Base-by-base conservation (phyloP, 1,140 invertebrate species). In the Parapsyche elsis region DNA sequence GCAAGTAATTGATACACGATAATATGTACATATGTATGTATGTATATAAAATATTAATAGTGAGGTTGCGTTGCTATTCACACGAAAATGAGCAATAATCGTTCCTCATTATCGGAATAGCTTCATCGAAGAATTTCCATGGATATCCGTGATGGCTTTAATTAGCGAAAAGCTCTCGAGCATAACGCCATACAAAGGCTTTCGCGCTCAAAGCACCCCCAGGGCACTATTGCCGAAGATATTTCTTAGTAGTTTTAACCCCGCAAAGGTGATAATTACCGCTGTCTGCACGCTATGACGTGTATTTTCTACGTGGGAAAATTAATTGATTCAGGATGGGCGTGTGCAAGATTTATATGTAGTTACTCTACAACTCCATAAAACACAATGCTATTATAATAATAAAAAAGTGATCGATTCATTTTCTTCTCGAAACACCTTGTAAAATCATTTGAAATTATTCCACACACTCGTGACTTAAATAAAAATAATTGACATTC, bases 101-200 rank as follows among this genome's bases (percentile, higher is more conserved):
- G 70, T 71, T 44, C 12, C 30, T 71, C 70, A 71, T 71, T 71
- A 71, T 71, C 38, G 23, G 70, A 71, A 71, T 71, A 38, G 70
- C 70, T 71, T 30, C 24, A 45, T 45, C 70, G 38, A 71, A 71
- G 70, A 71, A 71, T 71, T 71, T 71, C 70, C 21, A 9, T 12
- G 70, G 10, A 53, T 53, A 53, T 44, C 14, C 26, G 21, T 38
- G 70, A 71, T 71, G 24, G 70, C 2, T 71, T 71, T 71, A 71
- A 71, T 71, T 71, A 71, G 70, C 26, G 70, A 45, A 71, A 71
- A 71, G 70, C 70, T 45, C 38, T 71, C 24, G 70, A 71, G 70
- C 70, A 30, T 71, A 45, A 16, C 21, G 70, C 24, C 70, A 12
- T n/a, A 71, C 70, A 71, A 71, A 71, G 70, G 70, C 70, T 71